phyloP scores from a whole-genome alignment of 2,113 vertebrate genomes.

The Platichthys flesus region DNA sequence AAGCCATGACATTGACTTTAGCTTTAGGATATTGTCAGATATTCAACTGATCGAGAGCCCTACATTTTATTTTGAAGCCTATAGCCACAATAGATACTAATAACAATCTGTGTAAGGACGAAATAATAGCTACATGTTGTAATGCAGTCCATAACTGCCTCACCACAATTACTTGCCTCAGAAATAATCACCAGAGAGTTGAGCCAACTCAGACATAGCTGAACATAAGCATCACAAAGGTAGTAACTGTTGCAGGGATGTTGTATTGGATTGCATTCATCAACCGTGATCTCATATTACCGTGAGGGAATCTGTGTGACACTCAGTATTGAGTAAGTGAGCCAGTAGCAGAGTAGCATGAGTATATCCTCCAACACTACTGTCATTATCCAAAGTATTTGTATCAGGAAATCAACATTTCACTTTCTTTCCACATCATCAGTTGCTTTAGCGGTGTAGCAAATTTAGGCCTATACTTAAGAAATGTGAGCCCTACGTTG shows the following conservation, averaged over 20 bases:
- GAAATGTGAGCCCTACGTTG: slow-evolving; percentile 7
- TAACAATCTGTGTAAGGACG: neutral
- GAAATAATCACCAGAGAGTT: neutral
- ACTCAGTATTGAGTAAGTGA: neutral
- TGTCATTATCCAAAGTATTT: slow-evolving; percentile 14
- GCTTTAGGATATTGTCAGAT: too few species aligned
- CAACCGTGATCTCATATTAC: neutral
- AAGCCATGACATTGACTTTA: too few species aligned
- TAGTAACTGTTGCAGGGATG: slow-evolving; percentile 22
- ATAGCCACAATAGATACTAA: neutral
- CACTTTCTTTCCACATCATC: neutral
- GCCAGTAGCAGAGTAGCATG: neutral
- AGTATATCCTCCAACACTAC: neutral
- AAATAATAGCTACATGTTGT: neutral
- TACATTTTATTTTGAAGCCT: neutral
- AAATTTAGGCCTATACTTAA: slow-evolving; percentile 4
- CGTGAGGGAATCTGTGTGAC: slow-evolving; percentile 3
- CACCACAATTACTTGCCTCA: neutral
- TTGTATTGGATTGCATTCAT: slow-evolving; percentile 17
- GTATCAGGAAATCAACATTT: slow-evolving; percentile 7
- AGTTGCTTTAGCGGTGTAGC: neutral
- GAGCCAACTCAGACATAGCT: neutral
- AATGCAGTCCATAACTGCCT: neutral
- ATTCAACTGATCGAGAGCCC: too few species aligned
- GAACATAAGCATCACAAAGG: neutral